Conservation (phyloP, 2,797 vertebrate species). For the Schizopygopsis malacanthus region DNA sequence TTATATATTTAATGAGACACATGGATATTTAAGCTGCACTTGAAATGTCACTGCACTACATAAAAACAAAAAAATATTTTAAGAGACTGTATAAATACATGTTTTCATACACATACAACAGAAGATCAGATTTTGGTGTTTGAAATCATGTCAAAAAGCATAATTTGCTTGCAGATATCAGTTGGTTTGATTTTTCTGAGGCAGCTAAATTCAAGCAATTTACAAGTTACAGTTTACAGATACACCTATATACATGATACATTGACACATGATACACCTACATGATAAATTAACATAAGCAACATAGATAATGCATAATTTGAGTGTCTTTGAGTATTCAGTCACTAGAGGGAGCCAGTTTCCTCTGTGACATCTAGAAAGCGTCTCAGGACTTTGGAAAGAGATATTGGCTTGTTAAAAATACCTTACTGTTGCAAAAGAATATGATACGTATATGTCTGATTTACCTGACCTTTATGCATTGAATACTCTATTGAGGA, state of each 20-base stretch:
- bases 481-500: background rate
- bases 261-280: too few species aligned
- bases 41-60: background rate
- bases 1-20: background rate
- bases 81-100: background rate
- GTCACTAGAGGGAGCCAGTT: constrained; percentile 33
- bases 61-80: background rate
- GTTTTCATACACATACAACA: background rate
- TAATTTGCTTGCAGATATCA: background rate
- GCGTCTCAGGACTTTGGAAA: background rate
- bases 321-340: background rate
- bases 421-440: background rate
- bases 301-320: background rate
- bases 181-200: background rate
- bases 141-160: background rate
- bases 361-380: background rate
- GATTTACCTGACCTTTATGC: background rate
- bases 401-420: background rate
- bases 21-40: background rate
- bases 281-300: background rate
- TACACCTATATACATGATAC: background rate
- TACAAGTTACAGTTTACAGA: background rate
- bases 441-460: background rate
- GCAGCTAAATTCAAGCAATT: background rate
- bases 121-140: background rate